A percentile compares a stretch with the other conserved stretches of the same genome.
Evolutionary conservation across 2,113 vertebrate genomes (phyloP).

Genomic region (Climacteris rufus): DNA sequence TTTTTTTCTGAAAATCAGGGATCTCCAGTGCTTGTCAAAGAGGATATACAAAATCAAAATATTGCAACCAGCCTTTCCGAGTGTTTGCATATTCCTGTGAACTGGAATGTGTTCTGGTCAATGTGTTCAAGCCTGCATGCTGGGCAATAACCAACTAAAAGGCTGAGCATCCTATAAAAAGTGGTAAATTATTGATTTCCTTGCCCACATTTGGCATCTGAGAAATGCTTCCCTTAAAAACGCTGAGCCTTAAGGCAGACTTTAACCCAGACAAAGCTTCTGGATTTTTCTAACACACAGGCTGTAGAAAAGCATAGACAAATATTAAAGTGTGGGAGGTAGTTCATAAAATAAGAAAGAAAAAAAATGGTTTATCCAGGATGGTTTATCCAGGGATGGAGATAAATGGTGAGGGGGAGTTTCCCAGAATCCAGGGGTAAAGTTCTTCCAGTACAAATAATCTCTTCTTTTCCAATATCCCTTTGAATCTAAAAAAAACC

Average conservation of each 20-base stretch:
- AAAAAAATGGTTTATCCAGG: not conserved
- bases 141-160: not conserved
- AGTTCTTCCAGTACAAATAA: slow-evolving; percentile 9
- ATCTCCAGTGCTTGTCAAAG: not conserved
- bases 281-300: not conserved
- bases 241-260: not conserved
- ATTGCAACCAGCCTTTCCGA: not conserved
- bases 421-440: slow-evolving; percentile 5
- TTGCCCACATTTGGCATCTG: not conserved
- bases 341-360: not conserved
- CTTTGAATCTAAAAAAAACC: not conserved
- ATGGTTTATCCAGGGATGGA: not conserved
- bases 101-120: not conserved
- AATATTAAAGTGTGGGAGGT: not conserved
- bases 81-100: not conserved
- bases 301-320: not conserved
- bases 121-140: not conserved
- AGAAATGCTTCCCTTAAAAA: not conserved
- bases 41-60: not conserved
- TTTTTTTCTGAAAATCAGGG: not conserved
- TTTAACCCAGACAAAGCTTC: not conserved
- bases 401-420: not conserved
- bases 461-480: not conserved
- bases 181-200: not conserved
- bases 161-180: not conserved